These are phyloP conservation scores for Cephus sareptanus DNA, from an alignment of 2,888 invertebrate genomes.

Conservation along the genomic window DNA sequence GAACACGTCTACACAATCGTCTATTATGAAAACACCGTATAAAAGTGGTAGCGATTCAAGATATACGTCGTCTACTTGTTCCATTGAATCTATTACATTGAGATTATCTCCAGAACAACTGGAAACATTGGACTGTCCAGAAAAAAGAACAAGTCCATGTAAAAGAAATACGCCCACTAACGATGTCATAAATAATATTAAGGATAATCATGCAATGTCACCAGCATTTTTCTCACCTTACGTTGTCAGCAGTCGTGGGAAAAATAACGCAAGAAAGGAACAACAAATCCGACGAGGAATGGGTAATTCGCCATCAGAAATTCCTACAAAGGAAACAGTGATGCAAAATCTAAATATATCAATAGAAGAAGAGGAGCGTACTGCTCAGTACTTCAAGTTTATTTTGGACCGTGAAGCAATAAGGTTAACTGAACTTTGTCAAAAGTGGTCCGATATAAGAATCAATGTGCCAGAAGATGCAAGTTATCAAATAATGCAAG, in stretches of 20 bases:
- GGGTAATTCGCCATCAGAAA: conserved; percentile 23
- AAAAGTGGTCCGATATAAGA: conserved; percentile 69
- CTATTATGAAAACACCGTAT: neutral
- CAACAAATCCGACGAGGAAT: conserved; percentile 40
- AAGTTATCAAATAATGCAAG: conserved; percentile 73
- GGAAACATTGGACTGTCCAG: neutral
- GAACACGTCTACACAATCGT: neutral
- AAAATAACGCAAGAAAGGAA: conserved; percentile 71
- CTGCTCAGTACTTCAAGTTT: conserved; percentile 64
- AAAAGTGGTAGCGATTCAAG: neutral
- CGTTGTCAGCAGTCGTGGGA: conserved; percentile 72
- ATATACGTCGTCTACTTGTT: conserved; percentile 5
- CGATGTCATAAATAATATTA: neutral
- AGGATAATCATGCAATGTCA: neutral
- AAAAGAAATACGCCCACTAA: neutral
- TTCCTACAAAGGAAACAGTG: conserved; percentile 54
- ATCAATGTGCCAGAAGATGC: conserved; percentile 67
- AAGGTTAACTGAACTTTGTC: conserved; percentile 69
- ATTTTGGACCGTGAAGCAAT: conserved; percentile 69
- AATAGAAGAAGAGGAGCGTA: conserved; percentile 52
- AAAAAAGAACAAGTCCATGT: neutral
- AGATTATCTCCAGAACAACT: conserved; percentile 23
- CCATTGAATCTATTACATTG: conserved; percentile 19
- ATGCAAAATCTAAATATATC: conserved; percentile 52
- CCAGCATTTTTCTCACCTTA: conserved; percentile 65